Evolutionary conservation across 2,888 invertebrate genomes (phyloP).

Genomic region (Ichneumoninae sp.): DNA sequence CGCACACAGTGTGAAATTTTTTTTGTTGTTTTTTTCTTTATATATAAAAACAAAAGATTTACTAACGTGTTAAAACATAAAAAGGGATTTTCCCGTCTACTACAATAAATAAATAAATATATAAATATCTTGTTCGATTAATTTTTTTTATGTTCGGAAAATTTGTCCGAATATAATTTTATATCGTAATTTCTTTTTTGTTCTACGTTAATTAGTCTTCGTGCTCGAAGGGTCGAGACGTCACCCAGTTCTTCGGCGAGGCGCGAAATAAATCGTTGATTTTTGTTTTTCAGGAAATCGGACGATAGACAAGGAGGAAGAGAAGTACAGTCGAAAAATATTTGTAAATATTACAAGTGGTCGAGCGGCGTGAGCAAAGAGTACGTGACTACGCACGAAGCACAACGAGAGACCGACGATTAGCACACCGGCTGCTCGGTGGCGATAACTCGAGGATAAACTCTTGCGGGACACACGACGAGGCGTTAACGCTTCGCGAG

Average conservation of each 20-base stretch:
- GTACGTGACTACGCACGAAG: slow-evolving; percentile 29
- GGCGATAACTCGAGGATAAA: slow-evolving; percentile 11
- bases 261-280: background rate
- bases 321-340: slow-evolving; percentile 7
- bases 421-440: slow-evolving; percentile 12
- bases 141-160: too few relatives aligned
- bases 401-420: background rate
- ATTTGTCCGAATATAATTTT: too few relatives aligned
- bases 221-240: background rate
- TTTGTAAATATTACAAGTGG: slow-evolving; percentile 14
- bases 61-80: too few relatives aligned
- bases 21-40: too few relatives aligned
- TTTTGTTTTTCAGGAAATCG: slow-evolving; percentile 35
- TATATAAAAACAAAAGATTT: too few relatives aligned
- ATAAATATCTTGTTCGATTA: too few relatives aligned
- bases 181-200: too few relatives aligned
- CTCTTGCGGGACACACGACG: background rate
- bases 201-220: too few relatives aligned
- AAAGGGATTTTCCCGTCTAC: too few relatives aligned
- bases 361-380: slow-evolving; percentile 10
- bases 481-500: slow-evolving; percentile 1
- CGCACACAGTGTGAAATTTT: too few relatives aligned
- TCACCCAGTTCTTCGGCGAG: background rate
- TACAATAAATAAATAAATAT: too few relatives aligned
- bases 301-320: background rate